Base-by-base conservation (phyloP, 2,888 invertebrate species). In the Phengaris arion region DNA sequence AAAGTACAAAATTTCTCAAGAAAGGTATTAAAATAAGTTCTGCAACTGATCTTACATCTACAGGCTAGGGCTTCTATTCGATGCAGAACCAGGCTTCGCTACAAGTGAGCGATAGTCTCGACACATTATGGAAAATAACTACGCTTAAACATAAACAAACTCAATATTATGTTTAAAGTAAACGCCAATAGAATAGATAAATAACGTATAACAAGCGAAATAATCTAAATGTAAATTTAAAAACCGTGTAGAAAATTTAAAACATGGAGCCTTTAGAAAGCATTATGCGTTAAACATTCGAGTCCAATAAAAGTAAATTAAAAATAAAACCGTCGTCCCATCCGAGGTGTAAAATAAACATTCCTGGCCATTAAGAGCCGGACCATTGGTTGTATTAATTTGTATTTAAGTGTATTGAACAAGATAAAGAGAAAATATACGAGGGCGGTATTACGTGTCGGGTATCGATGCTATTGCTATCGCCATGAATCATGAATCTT, bases 391-490 rank as follows among this genome's bases (percentile, higher is more conserved):
- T 93, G 93, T 93, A 93, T 93, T 93, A 93, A 93, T 93, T 93
- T 93, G 93, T 93, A 93, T 93, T 93, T 92, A 93, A 93, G 93
- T 92, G 92, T 93, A 93, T 90, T 91, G 91, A 89, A 92, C 93
- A 93, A 92, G 93, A 93, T 93, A 93, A 93, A 91, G 85, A 88
- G 89, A 93, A 35, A 35, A 93, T 92, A 93, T 92, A 92, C 89
- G 89, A 87, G 87, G 85, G 85, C 87, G 79, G 83, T 85, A 84
- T 87, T 89, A 85, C 84, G 87, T 89, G 81, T 88, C 72, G 10
- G 46, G 35, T 75, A 54, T 75, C 68, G 52, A 51, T 74, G 15
- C 13, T 51, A 55, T 68, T 35, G 74, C 68, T 75, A 75, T 75
- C 57, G 69, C 51, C 35, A 57, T 70, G 9, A 13, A 51, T 74